phyloP scores from a whole-genome alignment of 2,888 invertebrate genomes.

The Folsomia candida region DNA sequence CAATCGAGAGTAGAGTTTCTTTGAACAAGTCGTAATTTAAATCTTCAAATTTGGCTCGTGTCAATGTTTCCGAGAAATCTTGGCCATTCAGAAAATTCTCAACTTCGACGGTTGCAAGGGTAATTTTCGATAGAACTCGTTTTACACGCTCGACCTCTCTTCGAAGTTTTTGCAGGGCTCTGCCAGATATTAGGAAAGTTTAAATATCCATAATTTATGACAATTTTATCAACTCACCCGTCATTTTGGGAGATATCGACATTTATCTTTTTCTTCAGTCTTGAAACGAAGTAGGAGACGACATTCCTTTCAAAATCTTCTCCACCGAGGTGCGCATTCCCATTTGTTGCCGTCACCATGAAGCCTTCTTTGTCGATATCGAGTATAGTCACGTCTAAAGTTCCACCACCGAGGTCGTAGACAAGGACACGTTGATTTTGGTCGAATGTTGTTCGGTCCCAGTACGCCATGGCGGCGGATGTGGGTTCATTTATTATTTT shows the following conservation, averaged over 20 bases:
- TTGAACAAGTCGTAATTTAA: not conserved
- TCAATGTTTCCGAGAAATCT: not conserved
- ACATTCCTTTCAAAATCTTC: constrained; percentile 58
- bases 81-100: not conserved
- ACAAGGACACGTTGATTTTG: constrained; percentile 54
- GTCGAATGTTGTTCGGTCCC: constrained; percentile 58
- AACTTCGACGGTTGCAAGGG: not conserved
- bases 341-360: constrained; percentile 58
- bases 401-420: constrained; percentile 5
- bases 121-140: not conserved
- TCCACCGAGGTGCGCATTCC: constrained; percentile 59
- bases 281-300: not conserved
- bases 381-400: constrained; percentile 59
- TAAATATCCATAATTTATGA: too few relatives aligned
- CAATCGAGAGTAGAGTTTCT: not conserved
- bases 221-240: too few relatives aligned
- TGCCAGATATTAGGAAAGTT: not conserved
- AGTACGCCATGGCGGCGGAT: constrained; percentile 94
- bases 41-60: constrained; percentile 1
- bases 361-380: constrained; percentile 63
- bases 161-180: constrained; percentile 10
- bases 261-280: not conserved
- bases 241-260: constrained; percentile 59
- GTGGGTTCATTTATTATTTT: constrained; percentile 98
- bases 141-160: not conserved